These are phyloP conservation scores for Acrocephalus arundinaceus DNA, from an alignment of 2,113 vertebrate species.

Conservation along the genomic window DNA sequence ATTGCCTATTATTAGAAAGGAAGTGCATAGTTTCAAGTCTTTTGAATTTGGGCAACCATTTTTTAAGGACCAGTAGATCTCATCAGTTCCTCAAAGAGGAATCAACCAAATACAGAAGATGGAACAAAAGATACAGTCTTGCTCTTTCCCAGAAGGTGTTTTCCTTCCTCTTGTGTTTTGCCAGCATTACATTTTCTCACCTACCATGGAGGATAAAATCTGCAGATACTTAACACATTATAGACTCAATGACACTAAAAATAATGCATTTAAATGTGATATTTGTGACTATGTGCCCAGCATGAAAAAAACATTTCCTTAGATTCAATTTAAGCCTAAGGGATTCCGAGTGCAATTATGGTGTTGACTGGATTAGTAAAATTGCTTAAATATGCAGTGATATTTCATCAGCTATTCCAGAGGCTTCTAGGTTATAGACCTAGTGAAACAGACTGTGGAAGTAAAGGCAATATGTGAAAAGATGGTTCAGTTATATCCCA, in stretches of 20 bases:
- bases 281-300: conserved; percentile 17
- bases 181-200: background rate
- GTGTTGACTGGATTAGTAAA: background rate
- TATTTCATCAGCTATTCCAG: background rate
- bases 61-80: background rate
- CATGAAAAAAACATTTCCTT: background rate
- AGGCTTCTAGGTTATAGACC: background rate
- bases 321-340: conserved; percentile 2
- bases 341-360: background rate
- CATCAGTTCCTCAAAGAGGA: background rate
- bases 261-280: conserved; percentile 50
- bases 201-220: background rate
- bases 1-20: background rate
- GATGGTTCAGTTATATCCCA: background rate
- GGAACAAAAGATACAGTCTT: background rate
- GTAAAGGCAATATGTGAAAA: background rate
- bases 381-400: background rate
- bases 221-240: background rate
- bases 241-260: conserved; percentile 1
- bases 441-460: background rate
- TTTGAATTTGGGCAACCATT: background rate
- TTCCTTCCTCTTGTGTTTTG: conserved; percentile 25
- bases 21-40: background rate
- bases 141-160: background rate
- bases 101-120: background rate